Evolutionary conservation across 2,888 invertebrate genomes (phyloP).

Genomic region (Tenodera sinensis): DNA sequence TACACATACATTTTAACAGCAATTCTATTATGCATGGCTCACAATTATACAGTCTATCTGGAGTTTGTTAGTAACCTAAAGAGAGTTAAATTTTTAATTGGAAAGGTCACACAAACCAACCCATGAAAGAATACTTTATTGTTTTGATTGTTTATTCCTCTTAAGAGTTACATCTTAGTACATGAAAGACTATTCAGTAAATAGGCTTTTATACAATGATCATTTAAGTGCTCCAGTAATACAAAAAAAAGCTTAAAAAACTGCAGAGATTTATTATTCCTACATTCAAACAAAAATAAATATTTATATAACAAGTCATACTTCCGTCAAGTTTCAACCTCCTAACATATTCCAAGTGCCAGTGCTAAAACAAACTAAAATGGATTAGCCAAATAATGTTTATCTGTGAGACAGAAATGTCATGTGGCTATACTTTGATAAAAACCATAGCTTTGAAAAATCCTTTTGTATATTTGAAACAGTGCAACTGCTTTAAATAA

Average conservation of each 20-base stretch:
- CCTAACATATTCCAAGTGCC: not conserved
- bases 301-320: not conserved
- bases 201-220: not conserved
- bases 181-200: not conserved
- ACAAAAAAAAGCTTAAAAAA: not conserved
- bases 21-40: too few relatives aligned
- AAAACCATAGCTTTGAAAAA: not conserved
- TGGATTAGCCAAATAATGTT: not conserved
- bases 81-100: not conserved
- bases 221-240: not conserved
- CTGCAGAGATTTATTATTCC: not conserved
- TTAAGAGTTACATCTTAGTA: not conserved
- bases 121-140: not conserved
- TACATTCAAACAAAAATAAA: not conserved
- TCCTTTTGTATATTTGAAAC: not conserved
- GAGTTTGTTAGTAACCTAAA: too few relatives aligned
- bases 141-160: not conserved
- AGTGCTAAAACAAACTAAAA: not conserved
- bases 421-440: not conserved
- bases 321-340: not conserved
- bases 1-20: too few relatives aligned
- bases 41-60: too few relatives aligned
- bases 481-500: not conserved
- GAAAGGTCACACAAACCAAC: not conserved
- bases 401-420: not conserved